Percentiles rank a stretch among this genome's conserved stretches.
Evolutionary conservation across 2,797 vertebrate genomes (phyloP).

Genomic region (Pantherophis alleghaniensis): DNA sequence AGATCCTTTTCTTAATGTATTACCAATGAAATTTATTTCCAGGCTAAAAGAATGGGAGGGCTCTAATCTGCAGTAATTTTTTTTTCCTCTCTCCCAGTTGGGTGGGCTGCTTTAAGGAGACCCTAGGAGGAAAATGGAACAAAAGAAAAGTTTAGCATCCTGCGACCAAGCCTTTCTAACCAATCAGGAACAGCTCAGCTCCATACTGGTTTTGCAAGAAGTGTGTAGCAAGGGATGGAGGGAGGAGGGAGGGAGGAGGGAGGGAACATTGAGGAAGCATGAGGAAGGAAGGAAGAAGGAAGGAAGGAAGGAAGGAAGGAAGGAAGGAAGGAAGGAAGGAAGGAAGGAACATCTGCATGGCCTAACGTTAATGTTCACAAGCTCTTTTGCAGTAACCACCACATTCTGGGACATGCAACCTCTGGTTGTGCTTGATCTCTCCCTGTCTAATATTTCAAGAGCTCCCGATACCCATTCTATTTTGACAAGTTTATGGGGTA

Average conservation of each 20-base stretch:
- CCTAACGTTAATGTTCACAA: background rate
- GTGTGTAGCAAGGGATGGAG: background rate
- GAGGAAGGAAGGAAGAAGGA: background rate
- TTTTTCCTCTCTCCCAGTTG: background rate
- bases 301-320: too few species aligned
- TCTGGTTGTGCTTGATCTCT: background rate
- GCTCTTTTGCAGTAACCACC: background rate
- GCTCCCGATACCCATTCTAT: background rate
- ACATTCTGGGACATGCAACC: background rate
- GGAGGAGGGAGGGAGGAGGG: background rate
- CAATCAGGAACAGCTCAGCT: background rate
- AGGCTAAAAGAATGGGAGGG: background rate
- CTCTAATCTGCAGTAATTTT: background rate
- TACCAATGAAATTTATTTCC: slow-evolving; percentile 21
- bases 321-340: too few species aligned
- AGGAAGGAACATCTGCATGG: background rate
- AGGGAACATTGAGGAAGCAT: background rate
- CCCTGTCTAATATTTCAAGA: background rate
- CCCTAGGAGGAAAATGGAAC: background rate
- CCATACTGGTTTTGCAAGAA: background rate
- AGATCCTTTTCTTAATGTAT: slow-evolving; percentile 40
- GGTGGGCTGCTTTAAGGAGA: background rate
- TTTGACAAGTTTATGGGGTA: background rate
- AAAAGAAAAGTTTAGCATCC: background rate
- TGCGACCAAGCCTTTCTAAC: background rate